Evolutionary conservation across 2,888 invertebrate genomes (phyloP).

Genomic region (Drosophila bunnanda): DNA sequence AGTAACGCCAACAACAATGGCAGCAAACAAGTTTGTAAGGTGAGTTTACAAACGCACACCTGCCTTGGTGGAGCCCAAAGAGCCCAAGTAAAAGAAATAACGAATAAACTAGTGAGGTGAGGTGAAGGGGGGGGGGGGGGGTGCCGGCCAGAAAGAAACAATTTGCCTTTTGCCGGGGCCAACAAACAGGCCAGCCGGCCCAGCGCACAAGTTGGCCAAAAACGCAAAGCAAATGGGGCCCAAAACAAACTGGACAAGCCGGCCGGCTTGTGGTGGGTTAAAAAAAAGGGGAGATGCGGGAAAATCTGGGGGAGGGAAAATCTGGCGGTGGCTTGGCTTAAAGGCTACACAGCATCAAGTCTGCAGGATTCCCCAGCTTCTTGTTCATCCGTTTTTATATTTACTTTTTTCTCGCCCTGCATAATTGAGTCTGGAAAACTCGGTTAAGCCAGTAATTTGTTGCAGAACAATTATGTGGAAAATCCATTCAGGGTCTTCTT

Average conservation of each 20-base stretch:
- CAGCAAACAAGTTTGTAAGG: constrained; percentile 64
- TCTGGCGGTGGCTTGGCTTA: constrained; percentile 28
- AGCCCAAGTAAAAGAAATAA: constrained; percentile 30
- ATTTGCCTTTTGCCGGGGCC: constrained; percentile 55
- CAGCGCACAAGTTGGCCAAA: constrained; percentile 26
- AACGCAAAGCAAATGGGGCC: constrained; percentile 43
- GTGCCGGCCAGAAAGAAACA: constrained; percentile 41
- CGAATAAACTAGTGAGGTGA: background rate
- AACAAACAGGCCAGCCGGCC: constrained; percentile 52
- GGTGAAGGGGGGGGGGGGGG: background rate
- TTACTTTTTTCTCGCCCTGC: constrained; percentile 16
- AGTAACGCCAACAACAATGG: constrained; percentile 60
- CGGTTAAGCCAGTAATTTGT: constrained; percentile 38
- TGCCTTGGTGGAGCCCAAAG: constrained; percentile 57
- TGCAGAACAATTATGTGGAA: constrained; percentile 44
- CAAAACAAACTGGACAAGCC: constrained; percentile 69
- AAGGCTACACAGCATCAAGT: constrained; percentile 25
- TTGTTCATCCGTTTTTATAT: constrained; percentile 16
- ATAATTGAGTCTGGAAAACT: constrained; percentile 42
- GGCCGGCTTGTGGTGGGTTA: constrained; percentile 63
- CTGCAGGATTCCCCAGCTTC: constrained; percentile 15
- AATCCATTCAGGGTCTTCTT: constrained; percentile 27
- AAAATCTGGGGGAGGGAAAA: constrained; percentile 18
- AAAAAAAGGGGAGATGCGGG: background rate
- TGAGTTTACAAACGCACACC: constrained; percentile 53